A percentile compares a stretch with the other conserved stretches of the same genome.
Evolutionary conservation across 2,113 vertebrate species (phyloP).

Genomic region (Theropithecus gelada): DNA sequence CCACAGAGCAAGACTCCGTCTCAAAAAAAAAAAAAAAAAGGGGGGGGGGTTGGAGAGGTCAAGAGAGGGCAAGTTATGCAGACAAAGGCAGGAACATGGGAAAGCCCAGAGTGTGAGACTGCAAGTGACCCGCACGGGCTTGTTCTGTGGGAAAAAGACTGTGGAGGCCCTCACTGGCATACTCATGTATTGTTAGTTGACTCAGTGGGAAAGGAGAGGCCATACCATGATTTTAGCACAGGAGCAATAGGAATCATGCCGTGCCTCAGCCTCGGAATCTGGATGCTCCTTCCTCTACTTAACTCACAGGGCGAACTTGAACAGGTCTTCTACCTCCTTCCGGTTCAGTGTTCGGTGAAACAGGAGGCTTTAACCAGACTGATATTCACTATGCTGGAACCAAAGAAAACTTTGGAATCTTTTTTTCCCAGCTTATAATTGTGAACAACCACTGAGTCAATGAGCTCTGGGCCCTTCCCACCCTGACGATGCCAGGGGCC

Average conservation of each 20-base stretch:
- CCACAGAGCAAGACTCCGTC: no score
- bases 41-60: neutral
- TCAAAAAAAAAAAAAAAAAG: no score
- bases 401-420: neutral
- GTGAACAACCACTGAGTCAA: neutral
- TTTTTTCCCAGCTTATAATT: neutral
- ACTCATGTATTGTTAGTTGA: neutral
- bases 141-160: neutral
- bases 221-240: no score
- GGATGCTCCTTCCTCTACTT: neutral
- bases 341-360: neutral
- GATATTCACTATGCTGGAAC: neutral
- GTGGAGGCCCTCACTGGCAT: neutral
- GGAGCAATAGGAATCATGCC: accelerated
- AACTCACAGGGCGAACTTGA: neutral
- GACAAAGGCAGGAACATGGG: neutral
- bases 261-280: neutral
- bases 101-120: neutral
- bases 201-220: neutral
- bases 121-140: neutral
- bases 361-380: neutral
- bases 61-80: accelerated
- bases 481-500: neutral
- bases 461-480: neutral
- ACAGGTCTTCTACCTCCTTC: neutral